Evolutionary conservation across 2,888 invertebrate genomes (phyloP).

Genomic region (Apodemia mormo): DNA sequence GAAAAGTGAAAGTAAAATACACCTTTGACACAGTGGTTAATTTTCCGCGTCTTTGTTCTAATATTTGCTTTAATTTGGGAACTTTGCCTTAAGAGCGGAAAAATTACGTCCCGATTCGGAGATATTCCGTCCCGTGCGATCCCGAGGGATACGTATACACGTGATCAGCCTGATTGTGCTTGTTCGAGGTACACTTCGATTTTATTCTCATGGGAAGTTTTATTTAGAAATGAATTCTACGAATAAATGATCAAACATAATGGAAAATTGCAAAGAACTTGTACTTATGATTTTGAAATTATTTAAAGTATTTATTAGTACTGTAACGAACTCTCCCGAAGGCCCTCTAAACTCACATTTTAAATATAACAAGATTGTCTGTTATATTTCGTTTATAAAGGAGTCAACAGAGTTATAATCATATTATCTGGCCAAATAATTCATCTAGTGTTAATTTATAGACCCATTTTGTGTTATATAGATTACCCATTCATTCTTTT

Average conservation of each 20-base stretch:
- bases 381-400: too few species aligned
- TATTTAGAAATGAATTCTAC: constrained; percentile 4
- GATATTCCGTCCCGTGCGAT: constrained; percentile 8
- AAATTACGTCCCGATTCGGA: not conserved
- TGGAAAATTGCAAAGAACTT: not conserved
- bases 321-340: too few species aligned
- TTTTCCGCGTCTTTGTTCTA: constrained; percentile 14
- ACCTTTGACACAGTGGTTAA: not conserved
- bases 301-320: too few species aligned
- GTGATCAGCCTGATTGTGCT: constrained; percentile 25
- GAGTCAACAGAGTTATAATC: too few species aligned
- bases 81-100: constrained; percentile 14
- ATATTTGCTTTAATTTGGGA: constrained; percentile 25
- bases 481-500: too few species aligned
- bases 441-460: too few species aligned
- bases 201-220: not conserved
- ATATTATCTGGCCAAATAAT: too few species aligned
- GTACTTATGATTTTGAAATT: not conserved
- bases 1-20: too few species aligned
- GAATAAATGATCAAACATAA: constrained; percentile 5
- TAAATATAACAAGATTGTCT: too few species aligned
- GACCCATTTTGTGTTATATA: too few species aligned
- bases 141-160: constrained; percentile 19
- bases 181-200: constrained; percentile 14
- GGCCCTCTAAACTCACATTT: too few species aligned